phyloP scores from a whole-genome alignment of 1,140 invertebrate genomes.

The honey bee (Apis mellifera) region DNA sequence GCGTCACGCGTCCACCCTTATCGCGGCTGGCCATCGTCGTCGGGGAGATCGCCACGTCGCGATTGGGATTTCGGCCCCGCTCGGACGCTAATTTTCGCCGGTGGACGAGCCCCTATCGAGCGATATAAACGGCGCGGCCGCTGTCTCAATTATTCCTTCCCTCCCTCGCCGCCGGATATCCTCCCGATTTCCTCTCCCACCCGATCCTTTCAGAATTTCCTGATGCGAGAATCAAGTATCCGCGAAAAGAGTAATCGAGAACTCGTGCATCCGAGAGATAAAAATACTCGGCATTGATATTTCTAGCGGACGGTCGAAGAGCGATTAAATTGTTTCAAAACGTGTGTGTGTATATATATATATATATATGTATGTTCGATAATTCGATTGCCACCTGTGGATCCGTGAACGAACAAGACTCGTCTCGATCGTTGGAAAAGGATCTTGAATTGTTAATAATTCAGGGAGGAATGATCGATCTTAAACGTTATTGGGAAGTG shows the following conservation, averaged over 20 bases:
- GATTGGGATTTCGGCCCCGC: conserved; percentile 59
- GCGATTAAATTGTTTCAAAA: no score
- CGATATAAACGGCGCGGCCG: conserved; percentile 8
- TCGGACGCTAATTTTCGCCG: conserved; percentile 54
- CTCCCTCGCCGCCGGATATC: background rate
- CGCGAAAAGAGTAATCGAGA: no score
- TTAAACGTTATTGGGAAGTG: background rate
- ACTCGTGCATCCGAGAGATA: no score
- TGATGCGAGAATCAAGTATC: no score
- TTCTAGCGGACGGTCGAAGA: no score
- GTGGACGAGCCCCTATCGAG: conserved; percentile 15
- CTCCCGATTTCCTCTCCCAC: background rate
- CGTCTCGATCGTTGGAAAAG: no score
- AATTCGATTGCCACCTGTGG: no score
- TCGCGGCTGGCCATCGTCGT: conserved; percentile 33
- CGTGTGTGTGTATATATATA: no score
- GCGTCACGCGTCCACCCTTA: conserved; percentile 52
- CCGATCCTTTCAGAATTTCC: background rate
- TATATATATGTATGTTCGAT: no score
- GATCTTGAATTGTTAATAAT: no score
- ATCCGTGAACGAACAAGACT: no score
- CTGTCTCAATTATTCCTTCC: conserved; percentile 43
- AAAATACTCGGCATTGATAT: no score
- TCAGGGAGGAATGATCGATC: background rate
- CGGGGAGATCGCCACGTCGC: conserved; percentile 45